Evolutionary conservation across 2,113 vertebrate genomes (phyloP), one percentile per base, ranked within the genome.

Genomic region (Centropus bengalensis): DNA sequence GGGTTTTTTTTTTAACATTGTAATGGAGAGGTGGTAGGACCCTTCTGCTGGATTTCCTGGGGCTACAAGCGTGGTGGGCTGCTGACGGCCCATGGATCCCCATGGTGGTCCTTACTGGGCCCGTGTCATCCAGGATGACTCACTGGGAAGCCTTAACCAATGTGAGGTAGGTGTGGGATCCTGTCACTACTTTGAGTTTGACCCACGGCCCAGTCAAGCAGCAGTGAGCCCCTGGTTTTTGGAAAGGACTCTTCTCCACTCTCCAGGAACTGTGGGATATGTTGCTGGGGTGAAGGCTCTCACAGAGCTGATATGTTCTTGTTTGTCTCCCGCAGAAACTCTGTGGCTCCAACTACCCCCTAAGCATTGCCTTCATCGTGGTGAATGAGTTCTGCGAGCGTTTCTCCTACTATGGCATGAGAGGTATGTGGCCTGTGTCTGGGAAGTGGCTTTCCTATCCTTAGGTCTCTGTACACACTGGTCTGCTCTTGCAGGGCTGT

Each of bases 341-440:
- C 58, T 99, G 98, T 97, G 99, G 99, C 27, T 99, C 99, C 93
- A 99, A 98, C 82, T 99, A 99, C 76, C 99, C 99, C 8, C 44
- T 98, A 80, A 99, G 99, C 98, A 99, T 99, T 85, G 97, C 98
- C 91, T 99, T 99, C 97, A 98, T 99, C 7, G 98, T 99, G 94
- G 99, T 99, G 96, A 99, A 99, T 3, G 99, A 99, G 97, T 99
- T 99, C 98, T 99, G 99, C 0, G 99, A 99, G 78, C 98, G 99
- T 30, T 99, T 99, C 98, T 99, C 99, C 96, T 99, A 99, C 98
- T 99, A 99, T 99, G 99, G 99, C 97, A 99, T 99, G 99, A 98
- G 98, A 99, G 99, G 99, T 99, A 98, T 78, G 90, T 84, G 68
- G 36, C 70, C 32, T 33, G 27, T 67, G 70, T 89, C 51, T 76